Evolutionary conservation across 1,140 invertebrate species (phyloP), one percentile per base, ranked within the genome.

Genomic region (Cherax quadricarinatus): DNA sequence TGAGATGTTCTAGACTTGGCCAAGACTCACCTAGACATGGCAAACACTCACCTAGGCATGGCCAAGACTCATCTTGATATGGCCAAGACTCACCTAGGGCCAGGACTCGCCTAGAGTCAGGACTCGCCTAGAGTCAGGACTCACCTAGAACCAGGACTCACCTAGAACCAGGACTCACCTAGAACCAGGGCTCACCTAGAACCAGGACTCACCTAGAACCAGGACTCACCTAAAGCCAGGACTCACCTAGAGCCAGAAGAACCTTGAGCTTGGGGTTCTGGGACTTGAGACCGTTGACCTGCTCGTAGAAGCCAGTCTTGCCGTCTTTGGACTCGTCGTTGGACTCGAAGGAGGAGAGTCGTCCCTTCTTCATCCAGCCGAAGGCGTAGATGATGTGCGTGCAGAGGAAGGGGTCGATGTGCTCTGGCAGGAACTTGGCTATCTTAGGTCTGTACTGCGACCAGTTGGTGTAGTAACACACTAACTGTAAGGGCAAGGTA

Each of bases 401-500:
- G 95, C 99, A 99, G 7, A 99, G 96, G 95, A 98, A 97, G 3
- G 98, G 98, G 88, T 98, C 97, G 92, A 99, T 99, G 95, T 99
- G 98, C 96, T 99, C 98, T 0, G 99, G 98, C 60, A 97, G 94
- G 95, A 98, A 99, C 95, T 99, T 99, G 57, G 98, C 98, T 88
- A 98, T 96, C 95, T 99, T 99, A 0, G 97, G 97, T 86, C 98
- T 96, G 95, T 99, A 99, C 94, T 99, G 98, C 0, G 98, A 98
- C 98, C 98, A 99, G 95, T 99, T 99, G 30, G 98, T 99, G 95
- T 99, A 99, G 95, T 99, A 99, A 95, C 98, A 99, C 2, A 99
- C 98, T 87, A 98, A 62, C 89, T 93, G 85, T 48, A 16, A 21
- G 48, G 30, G 48, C 18, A 49, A 57, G 82, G 30, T 10, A 41